Conservation (phyloP, 64 coral and sea anemone species). For the Cladopsammia gracilis region DNA sequence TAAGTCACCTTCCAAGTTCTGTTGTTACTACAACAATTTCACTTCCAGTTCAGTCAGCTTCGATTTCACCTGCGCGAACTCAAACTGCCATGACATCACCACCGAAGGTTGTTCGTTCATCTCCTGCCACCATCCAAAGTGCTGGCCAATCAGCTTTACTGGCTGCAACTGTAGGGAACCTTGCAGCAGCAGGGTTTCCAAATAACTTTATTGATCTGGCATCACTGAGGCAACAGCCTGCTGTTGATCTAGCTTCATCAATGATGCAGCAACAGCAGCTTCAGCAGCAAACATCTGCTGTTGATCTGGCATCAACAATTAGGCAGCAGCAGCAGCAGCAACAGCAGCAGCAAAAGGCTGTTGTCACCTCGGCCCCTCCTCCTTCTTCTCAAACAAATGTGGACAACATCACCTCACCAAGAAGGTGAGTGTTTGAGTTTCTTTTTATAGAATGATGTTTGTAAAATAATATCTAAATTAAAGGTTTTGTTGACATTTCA, state of each 20-base stretch:
- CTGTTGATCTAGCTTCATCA: background rate
- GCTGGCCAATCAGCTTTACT: background rate
- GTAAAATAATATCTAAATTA: too few species aligned
- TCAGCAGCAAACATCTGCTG: background rate
- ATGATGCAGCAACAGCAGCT: background rate
- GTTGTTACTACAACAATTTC: slow-evolving; percentile 69
- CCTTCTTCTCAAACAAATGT: slow-evolving; percentile 52
- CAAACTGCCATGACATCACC: slow-evolving; percentile 37
- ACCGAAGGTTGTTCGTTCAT: slow-evolving; percentile 58
- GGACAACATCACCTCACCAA: slow-evolving; percentile 50
- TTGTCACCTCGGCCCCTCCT: slow-evolving; percentile 9
- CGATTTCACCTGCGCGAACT: slow-evolving; percentile 47
- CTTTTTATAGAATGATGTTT: too few species aligned
- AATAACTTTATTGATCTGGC: slow-evolving; percentile 68
- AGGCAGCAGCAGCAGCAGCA: slow-evolving; percentile 9
- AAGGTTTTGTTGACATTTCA: too few species aligned
- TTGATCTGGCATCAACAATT: background rate
- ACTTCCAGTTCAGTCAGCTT: slow-evolving; percentile 52
- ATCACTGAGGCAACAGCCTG: slow-evolving; percentile 40
- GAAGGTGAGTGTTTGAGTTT: slow-evolving; percentile 35
- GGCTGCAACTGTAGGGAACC: slow-evolving; percentile 5
- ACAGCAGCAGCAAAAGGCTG: background rate
- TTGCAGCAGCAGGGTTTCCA: slow-evolving; percentile 22
- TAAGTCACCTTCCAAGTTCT: slow-evolving; percentile 63
- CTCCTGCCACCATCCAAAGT: background rate